Conservation (phyloP, 2,888 invertebrate genomes). For the Nemurella pictetii region DNA sequence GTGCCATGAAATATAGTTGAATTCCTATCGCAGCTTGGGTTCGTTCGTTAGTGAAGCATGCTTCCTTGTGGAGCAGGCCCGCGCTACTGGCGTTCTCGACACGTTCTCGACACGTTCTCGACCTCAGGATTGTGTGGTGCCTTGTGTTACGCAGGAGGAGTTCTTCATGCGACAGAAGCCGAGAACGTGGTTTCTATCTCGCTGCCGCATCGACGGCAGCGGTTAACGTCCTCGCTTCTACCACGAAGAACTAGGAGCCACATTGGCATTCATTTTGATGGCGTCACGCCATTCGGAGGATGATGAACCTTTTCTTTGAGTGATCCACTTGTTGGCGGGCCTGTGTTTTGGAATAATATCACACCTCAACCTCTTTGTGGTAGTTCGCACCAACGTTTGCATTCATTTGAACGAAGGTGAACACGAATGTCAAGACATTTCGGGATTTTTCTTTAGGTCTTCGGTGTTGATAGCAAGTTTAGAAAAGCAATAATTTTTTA, state of each 20-base stretch:
- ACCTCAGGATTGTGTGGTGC: too few relatives aligned
- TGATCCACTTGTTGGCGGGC: background rate
- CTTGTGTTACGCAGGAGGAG: too few relatives aligned
- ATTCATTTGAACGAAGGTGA: too few relatives aligned
- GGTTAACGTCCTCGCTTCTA: background rate
- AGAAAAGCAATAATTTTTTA: background rate
- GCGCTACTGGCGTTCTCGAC: too few relatives aligned
- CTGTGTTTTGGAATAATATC: background rate
- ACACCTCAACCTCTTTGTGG: background rate
- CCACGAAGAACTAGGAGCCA: background rate
- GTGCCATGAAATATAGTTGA: too few relatives aligned
- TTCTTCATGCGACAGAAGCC: background rate
- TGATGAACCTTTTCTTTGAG: background rate
- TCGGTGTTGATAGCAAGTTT: background rate
- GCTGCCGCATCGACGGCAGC: background rate
- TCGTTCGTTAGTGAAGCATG: too few relatives aligned
- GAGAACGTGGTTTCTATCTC: background rate
- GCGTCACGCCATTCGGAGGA: background rate
- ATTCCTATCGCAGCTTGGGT: too few relatives aligned
- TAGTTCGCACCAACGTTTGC: background rate
- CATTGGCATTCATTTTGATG: background rate
- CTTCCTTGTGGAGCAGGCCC: too few relatives aligned
- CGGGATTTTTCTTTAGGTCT: too few relatives aligned
- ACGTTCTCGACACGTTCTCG: too few relatives aligned
- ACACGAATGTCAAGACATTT: too few relatives aligned